Base-by-base conservation (phyloP, 2,797 vertebrate genomes). In the Ispidina lecontei region DNA sequence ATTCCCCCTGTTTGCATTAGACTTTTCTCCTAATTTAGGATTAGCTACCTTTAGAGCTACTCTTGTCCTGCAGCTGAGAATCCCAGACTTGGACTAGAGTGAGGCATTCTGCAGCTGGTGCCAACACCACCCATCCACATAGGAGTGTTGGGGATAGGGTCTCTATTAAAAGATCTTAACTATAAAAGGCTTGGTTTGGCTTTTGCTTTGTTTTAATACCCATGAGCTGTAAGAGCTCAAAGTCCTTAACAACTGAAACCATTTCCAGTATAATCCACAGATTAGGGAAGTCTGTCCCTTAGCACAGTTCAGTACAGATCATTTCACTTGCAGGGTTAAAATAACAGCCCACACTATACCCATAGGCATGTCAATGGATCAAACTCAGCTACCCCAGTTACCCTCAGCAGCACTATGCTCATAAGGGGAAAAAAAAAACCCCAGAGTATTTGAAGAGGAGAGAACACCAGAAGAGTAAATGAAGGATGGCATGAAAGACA, bases 401-500 rank as follows among this genome's bases (percentile, higher is more conserved):
- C 52, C 67, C 69, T 89, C 47, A 76, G 68, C 31, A 88, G 51
- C 62, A 23, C 51, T 62, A 14, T 25, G 39, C 31, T 87, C 63
- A 65, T 5, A 3, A 25, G 10, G 10, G 54, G 21, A 70, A 93
- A 60, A 26, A 76, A 20, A 76, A 20, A 51, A 26, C 9, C 25
- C 5, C 23, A 78, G 58, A 76, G 39, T 23, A 55, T 63, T 91
- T 58, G 65, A 72, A 80, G n/a, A 80, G 23, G 55, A 9, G 7
- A 74, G 58, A 33, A 37, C 7, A 11, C 29, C 54, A 86, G 58
- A 37, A 93, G 44, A 68, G 51, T 54, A 91, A 84, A 79, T 69
- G 65, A 91, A 92, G 74, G 80, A 80, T 19, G 51, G 19, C 22
- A 49, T 68, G 63, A 91, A 93, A 93, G 62, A 69, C 89, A 77